Evolutionary conservation across 2,113 vertebrate genomes (phyloP), one percentile per base, ranked within the genome.

Genomic region (Laticauda colubrina): DNA sequence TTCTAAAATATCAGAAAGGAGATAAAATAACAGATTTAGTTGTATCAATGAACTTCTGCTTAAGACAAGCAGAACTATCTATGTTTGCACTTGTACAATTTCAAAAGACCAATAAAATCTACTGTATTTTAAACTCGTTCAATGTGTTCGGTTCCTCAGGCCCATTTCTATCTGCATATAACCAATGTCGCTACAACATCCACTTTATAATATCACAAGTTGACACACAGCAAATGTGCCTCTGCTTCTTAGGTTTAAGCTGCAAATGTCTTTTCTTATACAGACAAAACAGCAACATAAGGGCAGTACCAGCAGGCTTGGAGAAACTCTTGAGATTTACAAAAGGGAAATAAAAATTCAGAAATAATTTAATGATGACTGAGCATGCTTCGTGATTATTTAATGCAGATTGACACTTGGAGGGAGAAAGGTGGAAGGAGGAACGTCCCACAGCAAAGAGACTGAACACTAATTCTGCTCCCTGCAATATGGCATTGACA

Each of bases 1-100:
- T 95, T 98, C 99, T 99, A 96, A 10, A 81, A 12, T 6, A 55
- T 45, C 21, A 88, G n/a, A 92, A 94, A 26, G 75, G 26, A 51
- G 39, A 85, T 26, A 51, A 4, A 23, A 85, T 64, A 51, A 53
- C 4, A 61, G 90, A 90, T 21, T 29, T 12, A 54, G 9, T 54
- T 87, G 43, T 11, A 86, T 24, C 43, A 90, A 43, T 64, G 9
- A n/a, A 24, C 0, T 53, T 64, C 45, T 86, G 29, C 23, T 6
- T 61, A 39, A 54, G 56, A 54, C 69, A 87, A 87, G 15, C 4
- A 93, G 55, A 7, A 51, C 7, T 88, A 11, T 26, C 34, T 15
- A 55, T 75, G 2, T 39, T 29, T 89, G 43, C 2, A 26, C 8
- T 85, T 39, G 43, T 29, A 29, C 75, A 2, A 61, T 59, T 85